Evolutionary conservation across 2,888 invertebrate species (phyloP).

Genomic region (Orthosia gothica): DNA sequence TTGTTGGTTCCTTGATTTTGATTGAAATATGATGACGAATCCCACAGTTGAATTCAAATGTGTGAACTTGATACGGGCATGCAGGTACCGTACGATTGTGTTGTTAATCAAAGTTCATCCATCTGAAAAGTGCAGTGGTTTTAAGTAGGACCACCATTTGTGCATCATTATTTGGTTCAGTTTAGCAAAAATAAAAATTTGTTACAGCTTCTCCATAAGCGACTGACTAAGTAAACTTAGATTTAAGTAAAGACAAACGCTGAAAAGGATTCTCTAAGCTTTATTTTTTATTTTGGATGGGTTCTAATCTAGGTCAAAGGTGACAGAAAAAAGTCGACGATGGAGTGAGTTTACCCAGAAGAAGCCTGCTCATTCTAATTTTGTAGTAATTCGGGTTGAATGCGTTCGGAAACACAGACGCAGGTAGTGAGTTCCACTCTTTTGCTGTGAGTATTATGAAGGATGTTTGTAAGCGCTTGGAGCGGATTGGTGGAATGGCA

Average conservation of each 20-base stretch:
- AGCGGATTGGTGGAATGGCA: too few relatives aligned
- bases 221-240: neutral
- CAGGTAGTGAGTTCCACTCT: too few relatives aligned
- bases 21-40: constrained; percentile 42
- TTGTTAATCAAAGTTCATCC: constrained; percentile 15
- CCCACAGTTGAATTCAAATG: constrained; percentile 19
- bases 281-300: too few relatives aligned
- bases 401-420: too few relatives aligned
- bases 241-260: neutral
- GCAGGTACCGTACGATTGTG: constrained; percentile 41
- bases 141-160: constrained; percentile 10
- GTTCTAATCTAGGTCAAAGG: too few relatives aligned
- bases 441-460: too few relatives aligned
- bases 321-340: too few relatives aligned
- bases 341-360: too few relatives aligned
- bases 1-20: constrained; percentile 39
- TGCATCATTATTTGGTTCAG: neutral
- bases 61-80: constrained; percentile 37
- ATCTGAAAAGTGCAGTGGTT: constrained; percentile 14
- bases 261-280: neutral
- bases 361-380: too few relatives aligned
- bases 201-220: too few relatives aligned
- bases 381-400: too few relatives aligned
- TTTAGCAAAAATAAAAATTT: neutral
- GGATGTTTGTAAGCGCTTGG: too few relatives aligned